Evolutionary conservation across 2,888 invertebrate genomes (phyloP).

Genomic region (Campoplex nolae): DNA sequence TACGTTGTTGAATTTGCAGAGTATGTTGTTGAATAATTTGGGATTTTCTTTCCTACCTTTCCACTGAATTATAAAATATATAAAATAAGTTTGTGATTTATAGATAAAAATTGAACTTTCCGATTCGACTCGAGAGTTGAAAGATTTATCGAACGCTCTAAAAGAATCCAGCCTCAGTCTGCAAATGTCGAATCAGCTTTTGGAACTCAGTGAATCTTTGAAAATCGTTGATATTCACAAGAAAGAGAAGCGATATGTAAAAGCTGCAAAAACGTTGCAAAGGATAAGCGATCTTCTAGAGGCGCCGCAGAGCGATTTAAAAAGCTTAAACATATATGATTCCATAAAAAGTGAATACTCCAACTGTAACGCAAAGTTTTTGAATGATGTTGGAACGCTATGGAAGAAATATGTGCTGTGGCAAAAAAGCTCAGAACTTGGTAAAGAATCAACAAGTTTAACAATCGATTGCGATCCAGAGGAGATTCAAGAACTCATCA

Average conservation of each 20-base stretch:
- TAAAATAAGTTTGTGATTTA: not conserved
- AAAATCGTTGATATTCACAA: slow-evolving; percentile 80
- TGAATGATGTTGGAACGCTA: slow-evolving; percentile 84
- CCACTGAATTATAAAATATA: no score
- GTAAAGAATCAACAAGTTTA: slow-evolving; percentile 61
- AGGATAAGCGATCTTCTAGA: slow-evolving; percentile 84
- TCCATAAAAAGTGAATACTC: slow-evolving; percentile 85
- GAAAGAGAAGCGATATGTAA: slow-evolving; percentile 80
- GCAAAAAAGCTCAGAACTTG: slow-evolving; percentile 76
- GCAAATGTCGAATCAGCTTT: slow-evolving; percentile 84
- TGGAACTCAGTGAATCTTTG: slow-evolving; percentile 83
- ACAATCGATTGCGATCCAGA: slow-evolving; percentile 73
- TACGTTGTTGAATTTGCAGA: no score
- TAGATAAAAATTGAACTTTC: slow-evolving; percentile 87
- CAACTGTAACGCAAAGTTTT: slow-evolving; percentile 84
- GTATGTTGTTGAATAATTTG: no score
- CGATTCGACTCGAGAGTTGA: slow-evolving; percentile 87
- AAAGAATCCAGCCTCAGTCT: slow-evolving; percentile 87
- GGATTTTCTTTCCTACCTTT: no score
- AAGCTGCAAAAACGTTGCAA: slow-evolving; percentile 86
- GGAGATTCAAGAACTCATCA: slow-evolving; percentile 82
- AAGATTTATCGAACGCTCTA: slow-evolving; percentile 86
- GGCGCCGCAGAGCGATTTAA: slow-evolving; percentile 85
- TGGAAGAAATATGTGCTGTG: slow-evolving; percentile 86
- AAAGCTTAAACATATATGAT: slow-evolving; percentile 85